Evolutionary conservation across 2,113 vertebrate species (phyloP), one percentile per base, ranked within the genome.

Genomic region (Dicerorhinus sumatrensis): DNA sequence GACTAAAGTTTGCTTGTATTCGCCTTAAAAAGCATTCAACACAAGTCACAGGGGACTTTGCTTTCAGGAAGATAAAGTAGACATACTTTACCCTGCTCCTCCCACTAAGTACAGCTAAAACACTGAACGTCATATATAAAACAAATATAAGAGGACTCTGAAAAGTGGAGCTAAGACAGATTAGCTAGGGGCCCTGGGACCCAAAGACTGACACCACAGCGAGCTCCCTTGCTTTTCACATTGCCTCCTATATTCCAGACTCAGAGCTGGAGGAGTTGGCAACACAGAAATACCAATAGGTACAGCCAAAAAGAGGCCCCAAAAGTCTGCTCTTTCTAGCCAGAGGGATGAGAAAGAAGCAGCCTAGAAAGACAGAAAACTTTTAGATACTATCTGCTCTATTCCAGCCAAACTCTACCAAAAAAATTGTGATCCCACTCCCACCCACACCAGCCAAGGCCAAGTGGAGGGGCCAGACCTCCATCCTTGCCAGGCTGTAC

Each of bases 391-490:
- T 4, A 10, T 48, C 16, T 76, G 9, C 33, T 83, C 7, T 69
- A n/a, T 12, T 46, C 23, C 27, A 83, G 46, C 36, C 48, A 36
- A 17, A 81, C 21, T 58, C 12, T 31, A 54, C 27, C n/a, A 46
- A 73, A 39, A 70, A 63, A 23, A 5, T 1, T 69, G 36, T 69
- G 12, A 51, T 5, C 56, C 51, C 84, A 46, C 16, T 11, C 18
- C 23, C 11, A 69, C 16, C 36, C 17, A 6, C 29, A 18, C n/a
- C 36, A 63, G 20, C 31, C 63, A 36, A 70, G 33, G 63, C 12
- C 17, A 25, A 33, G n/a, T 27, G 23, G 2, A 25, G 62, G 6
- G 2, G 1, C 62, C 7, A 77, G 62, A 72, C 1, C 3, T 1
- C 33, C 39, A 6, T 9, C 33, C 1, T 39, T 25, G 42, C 20